Base-by-base conservation (phyloP, 2,888 invertebrate genomes). In the Nesidiocoris tenuis region DNA sequence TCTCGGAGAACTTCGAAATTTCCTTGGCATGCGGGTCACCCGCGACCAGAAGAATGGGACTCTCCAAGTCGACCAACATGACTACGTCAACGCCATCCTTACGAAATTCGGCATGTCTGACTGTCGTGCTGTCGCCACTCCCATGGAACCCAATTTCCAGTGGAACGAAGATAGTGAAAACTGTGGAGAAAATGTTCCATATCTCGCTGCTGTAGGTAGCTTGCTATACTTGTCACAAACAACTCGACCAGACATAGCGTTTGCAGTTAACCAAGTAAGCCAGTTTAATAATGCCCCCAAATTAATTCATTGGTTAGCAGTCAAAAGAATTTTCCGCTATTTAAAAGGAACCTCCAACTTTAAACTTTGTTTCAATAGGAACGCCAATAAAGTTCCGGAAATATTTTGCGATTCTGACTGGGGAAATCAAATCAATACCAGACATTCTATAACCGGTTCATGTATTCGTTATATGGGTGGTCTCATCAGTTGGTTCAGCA, bases 21-120 rank as follows among this genome's bases (percentile, higher is more conserved):
- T 76, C 67, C 56, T 80, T 19, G 79, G 78, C 24, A 76, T 79
- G 57, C 63, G 72, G 39, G 75, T 80, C 57, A 24, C 56, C 18
- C 64, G 71, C 71, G 63, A 63, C 21, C 18, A 63, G n/a, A 66
- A 56, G n/a, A 64, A 72, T 7, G 75, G 77, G n/a, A 24, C 54
- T 21, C 25, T 79, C 56, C 59, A 59, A 24, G 54, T 79, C 19
- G 70, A 63, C 61, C 78, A 79, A 63, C 57, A 67, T 59, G 75
- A 71, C 17, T 79, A 77, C 64, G 59, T 68, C 17, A 12, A 74
- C 19, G 64, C 77, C 16, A 56, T 79, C n/a, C 65, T 80, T 12
- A n/a, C 71, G 16, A 77, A 77, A 55, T 79, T 75, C 61, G 39
- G 68, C 21, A 78, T 79, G 79, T 39, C 25, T 55, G 64, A 77